Conservation (phyloP, 2,888 invertebrate genomes). For the Limnephilus lunatus region DNA sequence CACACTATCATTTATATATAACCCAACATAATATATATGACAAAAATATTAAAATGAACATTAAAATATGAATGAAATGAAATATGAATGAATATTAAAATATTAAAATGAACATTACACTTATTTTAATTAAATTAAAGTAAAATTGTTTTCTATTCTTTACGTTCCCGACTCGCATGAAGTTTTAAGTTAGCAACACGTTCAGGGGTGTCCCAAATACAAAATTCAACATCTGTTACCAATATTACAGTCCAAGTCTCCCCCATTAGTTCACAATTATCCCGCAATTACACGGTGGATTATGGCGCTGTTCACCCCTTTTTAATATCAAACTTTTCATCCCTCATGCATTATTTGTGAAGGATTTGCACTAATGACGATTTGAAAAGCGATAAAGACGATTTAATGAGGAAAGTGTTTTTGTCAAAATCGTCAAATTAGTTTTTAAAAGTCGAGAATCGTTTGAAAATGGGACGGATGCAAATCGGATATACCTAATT, state of each 20-base stretch:
- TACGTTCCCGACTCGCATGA: background rate
- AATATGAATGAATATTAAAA: too few relatives aligned
- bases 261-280: conserved; percentile 17
- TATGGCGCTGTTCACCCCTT: conserved; percentile 4
- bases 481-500: background rate
- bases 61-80: too few relatives aligned
- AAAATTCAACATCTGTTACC: background rate
- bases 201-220: background rate
- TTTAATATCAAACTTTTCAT: background rate
- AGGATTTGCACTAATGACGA: background rate
- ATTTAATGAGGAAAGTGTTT: background rate
- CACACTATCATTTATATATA: too few relatives aligned
- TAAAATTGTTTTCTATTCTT: background rate
- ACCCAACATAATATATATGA: too few relatives aligned
- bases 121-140: too few relatives aligned
- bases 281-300: background rate
- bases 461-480: background rate
- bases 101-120: too few relatives aligned
- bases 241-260: background rate
- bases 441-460: background rate
- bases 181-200: background rate
- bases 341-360: background rate
- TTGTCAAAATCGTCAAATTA: background rate
- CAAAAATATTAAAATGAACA: too few relatives aligned
- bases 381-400: background rate